Evolutionary conservation across 2,888 invertebrate genomes (phyloP), one percentile per base, ranked within the genome.

Genomic region (Blastobasis lacticolella): DNA sequence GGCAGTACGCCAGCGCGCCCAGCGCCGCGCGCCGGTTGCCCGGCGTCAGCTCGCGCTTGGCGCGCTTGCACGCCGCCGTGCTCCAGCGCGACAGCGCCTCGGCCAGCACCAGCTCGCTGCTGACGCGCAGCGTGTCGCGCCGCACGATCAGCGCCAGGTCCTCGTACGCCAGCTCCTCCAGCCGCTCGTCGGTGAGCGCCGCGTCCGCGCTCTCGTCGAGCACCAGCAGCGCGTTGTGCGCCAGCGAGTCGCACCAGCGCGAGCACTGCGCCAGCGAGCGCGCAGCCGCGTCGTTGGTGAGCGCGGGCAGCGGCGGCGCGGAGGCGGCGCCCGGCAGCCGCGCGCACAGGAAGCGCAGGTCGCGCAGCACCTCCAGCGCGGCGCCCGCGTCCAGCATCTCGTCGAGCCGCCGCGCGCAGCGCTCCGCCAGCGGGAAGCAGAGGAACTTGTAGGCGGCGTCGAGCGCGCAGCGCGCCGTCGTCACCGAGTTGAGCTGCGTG

Each of bases 381-480:
- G 91, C 93, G 10, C 89, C 87, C 4, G 90, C 86, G 53, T 89
- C 90, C 38, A 95, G 75, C 72, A 92, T 90, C 52, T 88, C 88
- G 59, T 92, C 91, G 44, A 95, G 86, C 51, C 91, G 92, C 38
- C 90, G 83, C 37, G 93, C 91, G 66, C 94, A 94, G 53, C 91
- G 88, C 57, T 91, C 90, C 3, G 92, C 92, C 49, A 95, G 84
- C 23, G 91, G 92, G 5, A 91, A 90, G 62, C 94, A 93, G 46
- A 94, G 84, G 69, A 94, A 93, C 67, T 93, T 92, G 69, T 94
- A 92, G 36, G 94, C 94, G 1, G 93, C 93, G 58, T 93, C 92
- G 37, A 95, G 89, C 0, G 94, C 90, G 43, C 91, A 90, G 37
- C 95, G 85, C 5, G 94, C 93, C 1, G 92, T 92, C 9, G 83